Conservation (phyloP, 2,113 vertebrate species). For the Bettongia penicillata region DNA sequence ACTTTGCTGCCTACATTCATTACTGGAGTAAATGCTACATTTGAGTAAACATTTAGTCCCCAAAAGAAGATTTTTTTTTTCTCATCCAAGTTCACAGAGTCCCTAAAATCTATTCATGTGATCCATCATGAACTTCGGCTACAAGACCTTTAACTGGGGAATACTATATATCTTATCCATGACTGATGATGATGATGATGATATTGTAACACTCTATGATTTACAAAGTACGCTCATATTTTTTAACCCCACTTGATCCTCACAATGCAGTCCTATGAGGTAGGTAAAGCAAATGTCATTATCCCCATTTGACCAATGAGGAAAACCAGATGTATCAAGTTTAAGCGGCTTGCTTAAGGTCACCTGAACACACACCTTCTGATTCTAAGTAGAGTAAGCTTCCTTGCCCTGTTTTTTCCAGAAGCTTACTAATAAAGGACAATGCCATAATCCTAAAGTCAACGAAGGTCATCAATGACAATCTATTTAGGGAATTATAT, state of each 20-base stretch:
- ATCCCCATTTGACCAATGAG: background rate
- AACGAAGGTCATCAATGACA: background rate
- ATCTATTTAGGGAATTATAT: conserved; percentile 18
- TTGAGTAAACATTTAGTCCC: no score
- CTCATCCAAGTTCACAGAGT: background rate
- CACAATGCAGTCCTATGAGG: background rate
- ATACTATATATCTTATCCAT: background rate
- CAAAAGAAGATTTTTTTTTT: background rate
- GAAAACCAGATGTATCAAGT: background rate
- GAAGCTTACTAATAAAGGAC: background rate
- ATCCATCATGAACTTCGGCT: background rate
- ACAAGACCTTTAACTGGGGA: background rate
- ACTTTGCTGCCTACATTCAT: no score
- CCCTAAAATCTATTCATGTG: background rate
- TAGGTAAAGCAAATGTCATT: background rate
- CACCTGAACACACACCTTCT: background rate
- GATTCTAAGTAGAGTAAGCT: background rate
- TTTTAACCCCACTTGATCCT: background rate
- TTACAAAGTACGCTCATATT: background rate
- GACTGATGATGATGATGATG: background rate
- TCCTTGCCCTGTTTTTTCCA: background rate
- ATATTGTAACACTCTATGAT: background rate
- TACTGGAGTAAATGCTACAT: no score
- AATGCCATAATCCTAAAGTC: background rate
- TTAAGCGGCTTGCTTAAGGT: background rate